Evolutionary conservation across 2,113 vertebrate species (phyloP).

Genomic region (Chamaetylas fuelleborni): DNA sequence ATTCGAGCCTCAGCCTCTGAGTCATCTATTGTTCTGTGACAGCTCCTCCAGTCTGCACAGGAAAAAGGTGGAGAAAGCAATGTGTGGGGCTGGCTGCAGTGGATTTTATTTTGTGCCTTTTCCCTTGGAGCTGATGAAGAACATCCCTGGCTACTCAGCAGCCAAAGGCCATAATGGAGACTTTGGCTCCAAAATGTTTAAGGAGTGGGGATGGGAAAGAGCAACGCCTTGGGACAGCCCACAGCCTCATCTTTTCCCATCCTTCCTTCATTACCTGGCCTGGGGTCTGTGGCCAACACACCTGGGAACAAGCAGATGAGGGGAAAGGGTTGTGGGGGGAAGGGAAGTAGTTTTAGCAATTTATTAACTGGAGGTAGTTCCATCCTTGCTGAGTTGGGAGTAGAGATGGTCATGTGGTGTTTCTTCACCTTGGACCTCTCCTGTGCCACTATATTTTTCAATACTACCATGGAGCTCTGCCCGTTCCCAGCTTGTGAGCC

Average conservation of each 20-base stretch:
- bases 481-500: neutral
- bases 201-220: neutral
- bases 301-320: too few relatives aligned
- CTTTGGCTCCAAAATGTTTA: neutral
- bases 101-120: neutral
- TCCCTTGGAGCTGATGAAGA: neutral
- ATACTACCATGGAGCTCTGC: neutral
- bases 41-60: neutral
- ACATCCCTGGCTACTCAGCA: neutral
- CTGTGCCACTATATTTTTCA: neutral
- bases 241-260: too few relatives aligned
- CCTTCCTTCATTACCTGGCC: too few relatives aligned
- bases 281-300: too few relatives aligned
- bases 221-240: too few relatives aligned
- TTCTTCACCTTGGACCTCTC: neutral
- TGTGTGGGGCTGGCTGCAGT: accelerated
- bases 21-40: accelerated
- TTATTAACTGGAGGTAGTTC: neutral
- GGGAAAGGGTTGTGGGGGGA: neutral
- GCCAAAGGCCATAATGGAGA: neutral
- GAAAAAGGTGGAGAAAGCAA: neutral
- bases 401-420: neutral
- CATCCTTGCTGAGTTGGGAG: neutral
- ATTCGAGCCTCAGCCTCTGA: neutral
- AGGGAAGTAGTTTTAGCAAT: neutral